Evolutionary conservation across 2,113 vertebrate species (phyloP).

Genomic region (Carlito syrichta): DNA sequence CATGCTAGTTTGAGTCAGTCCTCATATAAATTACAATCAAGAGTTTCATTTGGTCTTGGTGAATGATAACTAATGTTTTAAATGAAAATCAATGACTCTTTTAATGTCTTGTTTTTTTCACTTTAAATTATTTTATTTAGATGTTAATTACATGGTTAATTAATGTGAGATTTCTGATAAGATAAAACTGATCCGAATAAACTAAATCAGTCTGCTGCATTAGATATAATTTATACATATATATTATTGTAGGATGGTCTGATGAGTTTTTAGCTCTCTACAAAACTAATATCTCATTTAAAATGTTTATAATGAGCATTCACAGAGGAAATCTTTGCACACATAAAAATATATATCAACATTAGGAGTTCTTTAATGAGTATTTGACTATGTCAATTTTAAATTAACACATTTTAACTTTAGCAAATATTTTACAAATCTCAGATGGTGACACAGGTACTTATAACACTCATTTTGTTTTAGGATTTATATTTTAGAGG

Average conservation of each 20-base stretch:
- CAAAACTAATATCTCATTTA: constrained; percentile 9
- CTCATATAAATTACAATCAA: constrained; percentile 19
- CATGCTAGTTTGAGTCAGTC: not conserved
- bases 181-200: not conserved
- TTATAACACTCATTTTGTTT: constrained; percentile 29
- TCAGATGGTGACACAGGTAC: not conserved
- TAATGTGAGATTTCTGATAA: constrained; percentile 14
- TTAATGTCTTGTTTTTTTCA: not conserved
- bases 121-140: constrained; percentile 4
- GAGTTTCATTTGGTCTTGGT: not conserved
- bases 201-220: not conserved
- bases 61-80: constrained; percentile 25
- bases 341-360: constrained; percentile 32
- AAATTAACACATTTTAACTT: constrained; percentile 25
- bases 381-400: constrained; percentile 42
- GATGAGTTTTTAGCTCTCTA: not conserved
- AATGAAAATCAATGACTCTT: not conserved
- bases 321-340: constrained; percentile 32
- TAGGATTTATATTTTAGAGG: constrained; percentile 18
- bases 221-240: not conserved
- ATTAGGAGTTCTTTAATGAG: constrained; percentile 42
- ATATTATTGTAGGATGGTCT: not conserved
- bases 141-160: constrained; percentile 15
- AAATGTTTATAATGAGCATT: not conserved
- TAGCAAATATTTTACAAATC: constrained; percentile 1